phyloP scores from a whole-genome alignment of 2,797 vertebrate genomes.

The Lindbergichthys nudifrons region DNA sequence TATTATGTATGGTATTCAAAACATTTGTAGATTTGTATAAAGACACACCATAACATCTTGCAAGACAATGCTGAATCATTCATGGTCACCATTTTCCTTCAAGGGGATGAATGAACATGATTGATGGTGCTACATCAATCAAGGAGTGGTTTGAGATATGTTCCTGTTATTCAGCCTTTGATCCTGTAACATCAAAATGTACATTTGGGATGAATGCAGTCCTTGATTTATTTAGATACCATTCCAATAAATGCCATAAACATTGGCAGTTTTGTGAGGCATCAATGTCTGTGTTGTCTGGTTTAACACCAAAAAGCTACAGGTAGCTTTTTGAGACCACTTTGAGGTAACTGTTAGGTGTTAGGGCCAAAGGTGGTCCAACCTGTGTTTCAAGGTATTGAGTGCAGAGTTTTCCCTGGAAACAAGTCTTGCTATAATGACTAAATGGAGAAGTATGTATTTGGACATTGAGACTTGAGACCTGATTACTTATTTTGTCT shows the following conservation, averaged over 20 bases:
- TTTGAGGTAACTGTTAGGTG: background rate
- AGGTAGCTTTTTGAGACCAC: background rate
- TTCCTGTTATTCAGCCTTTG: no score
- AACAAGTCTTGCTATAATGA: background rate
- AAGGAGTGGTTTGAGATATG: no score
- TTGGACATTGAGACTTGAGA: background rate
- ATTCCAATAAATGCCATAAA: background rate
- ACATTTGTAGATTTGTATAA: no score
- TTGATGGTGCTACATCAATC: no score
- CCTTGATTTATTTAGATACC: background rate
- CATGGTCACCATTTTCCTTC: no score
- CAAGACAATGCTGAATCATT: no score
- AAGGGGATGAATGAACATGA: no score
- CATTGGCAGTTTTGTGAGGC: background rate
- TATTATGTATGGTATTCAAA: background rate
- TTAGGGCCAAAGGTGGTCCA: background rate
- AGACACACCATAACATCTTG: no score
- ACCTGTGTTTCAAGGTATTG: background rate
- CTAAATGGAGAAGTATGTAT: background rate
- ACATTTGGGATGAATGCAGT: background rate
- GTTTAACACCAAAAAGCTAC: background rate
- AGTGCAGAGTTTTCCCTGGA: background rate
- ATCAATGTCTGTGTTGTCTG: background rate
- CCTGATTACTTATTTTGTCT: slow-evolving; percentile 1
- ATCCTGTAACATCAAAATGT: no score